Evolutionary conservation across 1,140 invertebrate genomes (phyloP), one percentile per base, ranked within the genome.

Genomic region (Berghia stephanieae): DNA sequence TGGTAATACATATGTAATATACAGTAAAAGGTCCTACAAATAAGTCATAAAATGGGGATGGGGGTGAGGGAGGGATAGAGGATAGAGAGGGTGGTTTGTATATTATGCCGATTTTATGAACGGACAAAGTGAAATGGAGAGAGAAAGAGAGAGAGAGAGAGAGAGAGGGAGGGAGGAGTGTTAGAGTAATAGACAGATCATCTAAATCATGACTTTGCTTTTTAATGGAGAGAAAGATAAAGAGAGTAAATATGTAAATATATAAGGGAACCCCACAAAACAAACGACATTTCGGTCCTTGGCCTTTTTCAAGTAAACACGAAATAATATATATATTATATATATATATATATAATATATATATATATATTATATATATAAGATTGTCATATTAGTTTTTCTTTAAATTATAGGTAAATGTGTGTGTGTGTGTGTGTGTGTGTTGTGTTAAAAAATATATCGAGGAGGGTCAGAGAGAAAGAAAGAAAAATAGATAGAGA

Each of bases 81-180:
- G 34, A 27, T 24, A 5, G 5, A n/a, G 8, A 6, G 6, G 5
- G 57, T 31, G 5, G 8, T 60, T 10, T 60, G n/a, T 8, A 10
- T 60, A 10, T 60, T 10, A n/a, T 31, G 5, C 34, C 57, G n/a
- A 60, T 31, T 10, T 6, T 60, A 24, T 60, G 57, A 10, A n/a
- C 34, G 6, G 6, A 27, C 57, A 5, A 60, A 6, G 5, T 5
- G 6, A 31, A n/a, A 60, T 60, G 5, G 34, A 60, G 16, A 16
- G 42, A 34, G 66, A 67, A n/a, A 6, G 66, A 67, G 31, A 36
- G 66, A 67, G 66, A 36, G 66, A 67, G 66, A 67, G 34, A 67
- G 66, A 67, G 66, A 67, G 66, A 36, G 66, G 66, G 24, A 16
- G 6, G 6, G 34, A 34, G 24, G n/a, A 27, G 57, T 10, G 34